Base-by-base conservation (phyloP, 2,888 invertebrate genomes). In the Latrodectus hesperus region DNA sequence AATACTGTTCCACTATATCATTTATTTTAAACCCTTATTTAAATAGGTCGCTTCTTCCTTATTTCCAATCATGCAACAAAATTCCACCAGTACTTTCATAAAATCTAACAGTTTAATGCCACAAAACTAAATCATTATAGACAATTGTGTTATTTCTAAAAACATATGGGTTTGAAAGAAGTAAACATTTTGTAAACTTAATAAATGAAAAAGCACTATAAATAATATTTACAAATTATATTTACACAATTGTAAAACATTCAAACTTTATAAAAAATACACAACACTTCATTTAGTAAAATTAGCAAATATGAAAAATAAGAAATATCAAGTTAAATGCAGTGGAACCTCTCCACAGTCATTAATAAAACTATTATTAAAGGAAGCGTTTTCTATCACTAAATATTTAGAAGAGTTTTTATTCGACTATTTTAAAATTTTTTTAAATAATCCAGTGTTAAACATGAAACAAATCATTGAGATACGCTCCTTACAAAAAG, bases 1-100 rank as follows among this genome's bases (percentile, higher is more conserved):
- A 87, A 87, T 87, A 87, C 86, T 87, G 86, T 76, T 77, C 81
- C 76, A 87, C 76, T 67, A 71, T 81, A 74, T 78, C 79, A 75
- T 79, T 52, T 85, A 38, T 17, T 11, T 68, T 12, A 60, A 60
- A 60, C 60, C n/a, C 12, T 10, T 16, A 6, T 16, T 9, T 60
- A 16, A 16, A 60, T n/a, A 60, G 12, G 6, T 60, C 10, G 60
- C 6, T 60, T 60, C n/a, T n/a, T 60, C 38, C 38, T 38, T 38
- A 6, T 38, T 38, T 38, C 38, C 71, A 78, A 67, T 76, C 49
- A 77, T 38, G 26, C 22, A 60, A 49, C 14, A n/a, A 72, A 64
- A 17, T 51, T 52, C 51, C 71, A 72, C n/a, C 38, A 79, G 53
- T 71, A 60, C 60, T 71, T n/a, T 12, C 22, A 55, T 80, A 49